Percentiles rank a stretch among this genome's conserved stretches.
phyloP scores from a whole-genome alignment of 1,140 invertebrate genomes.

The Leptinotarsa defecta region DNA sequence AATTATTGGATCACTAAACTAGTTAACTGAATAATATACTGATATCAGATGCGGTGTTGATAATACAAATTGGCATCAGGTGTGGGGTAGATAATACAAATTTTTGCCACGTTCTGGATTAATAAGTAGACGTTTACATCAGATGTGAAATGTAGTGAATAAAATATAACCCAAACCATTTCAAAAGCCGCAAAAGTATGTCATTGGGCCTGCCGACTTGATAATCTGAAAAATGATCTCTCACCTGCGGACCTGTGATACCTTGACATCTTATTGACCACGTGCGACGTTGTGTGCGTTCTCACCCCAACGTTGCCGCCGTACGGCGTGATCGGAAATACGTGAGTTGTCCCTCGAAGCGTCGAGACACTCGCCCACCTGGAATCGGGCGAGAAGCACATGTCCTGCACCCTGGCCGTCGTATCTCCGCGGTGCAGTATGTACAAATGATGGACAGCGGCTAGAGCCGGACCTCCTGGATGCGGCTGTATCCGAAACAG shows the following conservation, averaged over 20 bases:
- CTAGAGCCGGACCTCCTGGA: constrained; percentile 82
- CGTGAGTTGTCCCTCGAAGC: constrained; percentile 93
- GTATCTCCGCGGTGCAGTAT: constrained; percentile 89
- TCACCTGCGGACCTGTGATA: constrained; percentile 90
- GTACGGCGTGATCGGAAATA: constrained; percentile 97
- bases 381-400: constrained; percentile 87
- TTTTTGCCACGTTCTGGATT: too few species aligned
- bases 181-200: too few species aligned
- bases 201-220: too few species aligned
- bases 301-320: constrained; percentile 88
- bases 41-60: too few species aligned
- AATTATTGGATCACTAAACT: too few species aligned
- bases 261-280: constrained; percentile 91
- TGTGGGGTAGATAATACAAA: too few species aligned
- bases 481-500: constrained; percentile 94
- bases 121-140: too few species aligned
- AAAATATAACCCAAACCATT: too few species aligned
- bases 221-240: not conserved
- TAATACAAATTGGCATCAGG: too few species aligned
- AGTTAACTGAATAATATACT: too few species aligned
- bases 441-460: constrained; percentile 95
- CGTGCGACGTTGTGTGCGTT: constrained; percentile 89
- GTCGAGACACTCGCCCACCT: constrained; percentile 96
- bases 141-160: too few species aligned
- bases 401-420: constrained; percentile 83